A percentile compares a stretch with the other conserved stretches of the same genome.
Evolutionary conservation across 2,113 vertebrate genomes (phyloP).

Genomic region (Lepisosteus osseus): DNA sequence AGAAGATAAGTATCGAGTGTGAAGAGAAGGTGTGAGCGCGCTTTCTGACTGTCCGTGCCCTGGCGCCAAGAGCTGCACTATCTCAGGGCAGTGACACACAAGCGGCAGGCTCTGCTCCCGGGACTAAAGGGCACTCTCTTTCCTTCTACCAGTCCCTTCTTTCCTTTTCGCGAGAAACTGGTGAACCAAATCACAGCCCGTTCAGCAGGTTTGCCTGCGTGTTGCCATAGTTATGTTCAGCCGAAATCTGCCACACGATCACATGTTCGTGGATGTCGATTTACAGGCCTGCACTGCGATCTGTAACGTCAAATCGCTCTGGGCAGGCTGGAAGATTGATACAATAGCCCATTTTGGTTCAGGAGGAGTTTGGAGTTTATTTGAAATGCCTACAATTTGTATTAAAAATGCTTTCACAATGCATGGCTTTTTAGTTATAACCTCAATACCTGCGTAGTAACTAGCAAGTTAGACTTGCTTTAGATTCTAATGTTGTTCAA

Average conservation of each 20-base stretch:
- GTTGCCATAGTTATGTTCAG: too few relatives aligned
- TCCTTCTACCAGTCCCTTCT: background rate
- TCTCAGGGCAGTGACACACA: background rate
- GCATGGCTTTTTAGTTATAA: too few relatives aligned
- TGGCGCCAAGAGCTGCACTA: conserved; percentile 6
- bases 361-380: too few relatives aligned
- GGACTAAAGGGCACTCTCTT: background rate
- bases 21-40: conserved; percentile 5
- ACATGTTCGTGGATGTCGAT: background rate
- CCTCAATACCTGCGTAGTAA: too few relatives aligned
- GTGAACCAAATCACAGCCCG: too few relatives aligned
- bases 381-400: background rate
- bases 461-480: too few relatives aligned
- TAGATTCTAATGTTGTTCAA: too few relatives aligned
- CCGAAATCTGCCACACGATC: too few relatives aligned
- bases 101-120: background rate
- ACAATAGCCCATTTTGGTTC: background rate
- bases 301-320: conserved; percentile 4
- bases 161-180: too few relatives aligned
- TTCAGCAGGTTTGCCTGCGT: too few relatives aligned
- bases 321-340: background rate
- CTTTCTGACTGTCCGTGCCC: background rate
- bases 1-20: background rate
- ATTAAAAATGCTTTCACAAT: too few relatives aligned
- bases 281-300: background rate